These are phyloP conservation scores for Macaca nemestrina DNA, from an alignment of 2,113 vertebrate species.

Conservation along the genomic window DNA sequence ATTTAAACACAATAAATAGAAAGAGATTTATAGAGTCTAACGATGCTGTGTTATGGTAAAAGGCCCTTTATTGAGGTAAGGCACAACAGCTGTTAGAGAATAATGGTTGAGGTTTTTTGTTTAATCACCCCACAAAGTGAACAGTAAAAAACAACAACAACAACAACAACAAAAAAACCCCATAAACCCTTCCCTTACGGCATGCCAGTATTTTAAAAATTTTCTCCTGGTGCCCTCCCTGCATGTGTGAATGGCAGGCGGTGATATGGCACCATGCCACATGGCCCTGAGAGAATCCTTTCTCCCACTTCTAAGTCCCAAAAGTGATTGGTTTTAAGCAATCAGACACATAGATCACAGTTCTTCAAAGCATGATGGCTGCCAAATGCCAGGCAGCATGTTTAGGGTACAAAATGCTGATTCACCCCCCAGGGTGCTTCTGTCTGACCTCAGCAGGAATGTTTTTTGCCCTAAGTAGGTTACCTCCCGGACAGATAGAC, in stretches of 20 bases:
- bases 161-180: not conserved
- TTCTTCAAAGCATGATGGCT: not conserved
- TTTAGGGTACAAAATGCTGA: fast-evolving
- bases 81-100: constrained; percentile 80
- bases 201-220: constrained; percentile 61
- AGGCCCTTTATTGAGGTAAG: constrained; percentile 75
- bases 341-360: not conserved
- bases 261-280: not conserved
- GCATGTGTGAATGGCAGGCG: not conserved
- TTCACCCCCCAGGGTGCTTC: not conserved
- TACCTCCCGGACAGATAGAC: not conserved
- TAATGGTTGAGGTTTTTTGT: constrained; percentile 67
- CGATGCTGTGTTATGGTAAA: constrained; percentile 77
- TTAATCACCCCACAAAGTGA: constrained; percentile 74
- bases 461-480: not conserved
- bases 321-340: not conserved
- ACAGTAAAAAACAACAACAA: constrained; percentile 26
- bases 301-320: not conserved
- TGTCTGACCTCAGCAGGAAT: not conserved
- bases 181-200: constrained; percentile 66
- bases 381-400: not conserved
- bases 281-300: not conserved
- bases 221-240: constrained; percentile 20
- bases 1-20: constrained; percentile 78
- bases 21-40: constrained; percentile 80